Evolutionary conservation across 2,113 vertebrate species (phyloP).

Genomic region (Poecilia latipinna): DNA sequence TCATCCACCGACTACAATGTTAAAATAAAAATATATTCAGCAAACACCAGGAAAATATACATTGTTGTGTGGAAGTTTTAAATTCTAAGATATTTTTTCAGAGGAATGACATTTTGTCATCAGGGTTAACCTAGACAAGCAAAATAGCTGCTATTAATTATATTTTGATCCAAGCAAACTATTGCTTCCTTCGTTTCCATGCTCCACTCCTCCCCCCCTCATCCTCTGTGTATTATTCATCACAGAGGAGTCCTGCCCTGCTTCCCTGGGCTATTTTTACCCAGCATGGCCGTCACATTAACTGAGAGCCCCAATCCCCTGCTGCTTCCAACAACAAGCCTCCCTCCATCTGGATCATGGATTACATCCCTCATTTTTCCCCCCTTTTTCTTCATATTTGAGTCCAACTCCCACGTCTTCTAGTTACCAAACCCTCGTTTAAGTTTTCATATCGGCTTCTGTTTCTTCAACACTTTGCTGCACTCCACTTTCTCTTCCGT

Average conservation of each 20-base stretch:
- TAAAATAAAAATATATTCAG: no score
- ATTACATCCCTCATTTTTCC: constrained; percentile 62
- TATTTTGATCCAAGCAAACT: constrained; percentile 51
- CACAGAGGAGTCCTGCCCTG: constrained; percentile 72
- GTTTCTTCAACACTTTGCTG: constrained; percentile 29
- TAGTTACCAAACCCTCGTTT: constrained; percentile 10
- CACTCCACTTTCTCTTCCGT: constrained; percentile 38
- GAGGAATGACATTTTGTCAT: constrained; percentile 14
- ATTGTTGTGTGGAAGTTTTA: constrained; percentile 12
- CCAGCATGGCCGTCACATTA: constrained; percentile 72
- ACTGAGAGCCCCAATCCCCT: constrained; percentile 73
- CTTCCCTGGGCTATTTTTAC: constrained; percentile 78
- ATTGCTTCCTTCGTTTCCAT: constrained; percentile 10
- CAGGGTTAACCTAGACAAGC: constrained; percentile 19
- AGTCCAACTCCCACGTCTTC: background rate
- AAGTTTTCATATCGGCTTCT: constrained; percentile 38
- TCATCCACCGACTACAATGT: no score
- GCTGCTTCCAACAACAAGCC: constrained; percentile 66
- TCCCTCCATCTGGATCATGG: constrained; percentile 70
- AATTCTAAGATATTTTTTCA: constrained; percentile 30
- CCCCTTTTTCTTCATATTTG: constrained; percentile 38
- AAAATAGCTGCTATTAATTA: constrained; percentile 58
- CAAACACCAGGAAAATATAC: no score
- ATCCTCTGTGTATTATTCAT: constrained; percentile 77
- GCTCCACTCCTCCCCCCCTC: constrained; percentile 6